These are phyloP conservation scores for Speoplatyrhinus poulsoni DNA, from an alignment of 2,113 vertebrate genomes.

Conservation along the genomic window DNA sequence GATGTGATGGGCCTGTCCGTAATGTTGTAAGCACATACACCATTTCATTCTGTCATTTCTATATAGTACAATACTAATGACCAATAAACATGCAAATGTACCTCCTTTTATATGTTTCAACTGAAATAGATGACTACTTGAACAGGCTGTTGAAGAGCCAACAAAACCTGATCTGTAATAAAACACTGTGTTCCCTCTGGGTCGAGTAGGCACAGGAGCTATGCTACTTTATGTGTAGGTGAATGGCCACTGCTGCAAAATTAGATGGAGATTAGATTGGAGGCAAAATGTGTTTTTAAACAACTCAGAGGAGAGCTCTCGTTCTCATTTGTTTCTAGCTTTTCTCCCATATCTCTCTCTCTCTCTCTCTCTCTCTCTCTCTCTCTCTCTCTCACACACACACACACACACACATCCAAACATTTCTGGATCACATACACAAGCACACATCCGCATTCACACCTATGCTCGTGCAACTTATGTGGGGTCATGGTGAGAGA, in stretches of 20 bases:
- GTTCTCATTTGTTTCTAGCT: constrained; percentile 50
- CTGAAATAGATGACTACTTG: constrained; percentile 31
- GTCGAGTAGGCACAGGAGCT: constrained; percentile 44
- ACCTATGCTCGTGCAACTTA: constrained; percentile 33
- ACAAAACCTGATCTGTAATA: constrained; percentile 62
- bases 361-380: constrained; percentile 7
- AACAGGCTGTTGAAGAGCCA: constrained; percentile 37
- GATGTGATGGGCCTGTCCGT: too few relatives aligned
- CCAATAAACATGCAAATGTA: constrained; percentile 12
- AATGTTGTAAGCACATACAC: too few relatives aligned
- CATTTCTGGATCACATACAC: constrained; percentile 33
- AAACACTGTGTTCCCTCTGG: constrained; percentile 64
- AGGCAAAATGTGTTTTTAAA: constrained; percentile 63
- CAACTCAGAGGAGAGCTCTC: constrained; percentile 60
- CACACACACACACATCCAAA: constrained; percentile 2
- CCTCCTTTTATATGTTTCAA: constrained; percentile 23
- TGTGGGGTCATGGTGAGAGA: constrained; percentile 32
- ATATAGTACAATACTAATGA: constrained; percentile 9
- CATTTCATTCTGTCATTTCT: constrained; percentile 7
- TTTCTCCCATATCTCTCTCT: not conserved
- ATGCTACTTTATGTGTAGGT: constrained; percentile 60
- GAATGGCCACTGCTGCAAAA: constrained; percentile 45
- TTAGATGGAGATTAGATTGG: constrained; percentile 71
- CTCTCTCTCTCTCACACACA: constrained; percentile 8
- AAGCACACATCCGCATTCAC: constrained; percentile 31